These are phyloP conservation scores for Alethe diademata DNA, from an alignment of 2,113 vertebrate genomes.

Conservation along the genomic window DNA sequence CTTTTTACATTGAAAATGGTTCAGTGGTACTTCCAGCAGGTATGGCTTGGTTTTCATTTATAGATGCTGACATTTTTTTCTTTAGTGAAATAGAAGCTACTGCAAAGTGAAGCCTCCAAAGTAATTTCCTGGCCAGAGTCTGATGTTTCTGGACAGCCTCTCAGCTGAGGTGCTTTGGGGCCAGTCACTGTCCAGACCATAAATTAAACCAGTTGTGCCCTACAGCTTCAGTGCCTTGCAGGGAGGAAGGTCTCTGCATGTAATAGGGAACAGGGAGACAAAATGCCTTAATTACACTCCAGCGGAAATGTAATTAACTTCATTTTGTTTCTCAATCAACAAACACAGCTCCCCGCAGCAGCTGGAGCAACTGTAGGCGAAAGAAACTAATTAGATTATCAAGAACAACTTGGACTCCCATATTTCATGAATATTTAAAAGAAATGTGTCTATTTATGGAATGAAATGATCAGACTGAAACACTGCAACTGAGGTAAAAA, in stretches of 20 bases:
- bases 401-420: background rate
- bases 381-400: background rate
- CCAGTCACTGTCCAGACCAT: background rate
- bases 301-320: background rate
- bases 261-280: background rate
- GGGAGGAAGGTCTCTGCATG: background rate
- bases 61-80: background rate
- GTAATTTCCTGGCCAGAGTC: background rate
- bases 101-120: background rate
- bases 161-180: background rate
- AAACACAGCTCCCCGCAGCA: background rate
- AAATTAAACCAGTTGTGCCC: background rate
- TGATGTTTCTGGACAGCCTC: background rate
- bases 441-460: background rate
- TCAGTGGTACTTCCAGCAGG: background rate
- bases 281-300: background rate
- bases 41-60: background rate
- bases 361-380: background rate
- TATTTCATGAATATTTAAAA: constrained; percentile 1
- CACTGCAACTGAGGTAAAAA: background rate
- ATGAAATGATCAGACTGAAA: background rate
- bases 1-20: background rate
- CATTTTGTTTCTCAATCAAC: background rate
- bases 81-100: background rate
- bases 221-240: background rate